These are phyloP conservation scores for Proterorhinus semilunaris DNA, from an alignment of 2,113 vertebrate species.

Conservation along the genomic window DNA sequence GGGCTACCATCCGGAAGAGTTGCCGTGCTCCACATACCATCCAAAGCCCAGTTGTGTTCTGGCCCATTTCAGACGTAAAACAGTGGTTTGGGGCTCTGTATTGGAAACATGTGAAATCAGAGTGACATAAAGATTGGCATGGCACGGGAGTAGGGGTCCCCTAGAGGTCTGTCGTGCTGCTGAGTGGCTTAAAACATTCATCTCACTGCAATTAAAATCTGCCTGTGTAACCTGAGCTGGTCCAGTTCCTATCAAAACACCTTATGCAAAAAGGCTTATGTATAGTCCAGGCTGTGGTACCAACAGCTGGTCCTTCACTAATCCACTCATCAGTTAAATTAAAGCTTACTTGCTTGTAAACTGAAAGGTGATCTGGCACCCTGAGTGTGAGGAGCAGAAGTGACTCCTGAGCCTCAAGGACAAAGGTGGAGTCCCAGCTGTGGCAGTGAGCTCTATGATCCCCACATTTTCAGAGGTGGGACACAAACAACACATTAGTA, in stretches of 20 bases:
- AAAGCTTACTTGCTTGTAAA: constrained; percentile 56
- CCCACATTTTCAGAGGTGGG: constrained; percentile 37
- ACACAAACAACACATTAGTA: constrained; percentile 1
- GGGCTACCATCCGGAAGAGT: constrained; percentile 59
- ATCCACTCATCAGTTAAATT: constrained; percentile 70
- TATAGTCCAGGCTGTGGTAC: constrained; percentile 27
- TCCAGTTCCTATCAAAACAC: constrained; percentile 23
- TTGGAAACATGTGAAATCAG: constrained; percentile 69
- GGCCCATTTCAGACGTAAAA: constrained; percentile 68
- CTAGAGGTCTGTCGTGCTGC: constrained; percentile 24
- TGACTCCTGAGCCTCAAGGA: constrained; percentile 22
- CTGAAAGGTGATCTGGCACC: constrained; percentile 49
- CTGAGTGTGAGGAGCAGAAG: constrained; percentile 7
- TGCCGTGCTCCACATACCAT: constrained; percentile 65
- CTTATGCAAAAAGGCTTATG: constrained; percentile 45
- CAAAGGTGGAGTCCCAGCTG: constrained; percentile 9
- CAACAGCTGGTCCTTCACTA: constrained; percentile 61
- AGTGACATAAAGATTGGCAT: constrained; percentile 36
- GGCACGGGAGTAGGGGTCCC: constrained; percentile 51
- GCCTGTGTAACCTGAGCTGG: constrained; percentile 27
- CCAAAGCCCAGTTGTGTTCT: constrained; percentile 56
- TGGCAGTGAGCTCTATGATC: constrained; percentile 15
- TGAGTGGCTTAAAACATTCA: constrained; percentile 19
- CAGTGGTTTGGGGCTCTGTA: constrained; percentile 58
- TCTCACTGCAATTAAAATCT: constrained; percentile 33